phyloP scores from a whole-genome alignment of 2,888 invertebrate species.

The Uropetala carovei region DNA sequence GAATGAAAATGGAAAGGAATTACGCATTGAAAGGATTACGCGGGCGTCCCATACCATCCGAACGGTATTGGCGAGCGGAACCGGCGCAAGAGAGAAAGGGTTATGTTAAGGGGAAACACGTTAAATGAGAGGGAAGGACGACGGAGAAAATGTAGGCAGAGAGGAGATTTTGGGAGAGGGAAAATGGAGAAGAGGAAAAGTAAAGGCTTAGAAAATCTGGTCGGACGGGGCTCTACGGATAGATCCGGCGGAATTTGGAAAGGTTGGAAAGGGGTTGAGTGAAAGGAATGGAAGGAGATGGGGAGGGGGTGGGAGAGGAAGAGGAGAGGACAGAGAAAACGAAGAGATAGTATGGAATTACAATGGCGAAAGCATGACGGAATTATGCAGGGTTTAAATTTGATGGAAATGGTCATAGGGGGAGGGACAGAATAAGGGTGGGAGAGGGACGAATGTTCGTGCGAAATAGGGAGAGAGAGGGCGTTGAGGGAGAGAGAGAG shows the following conservation, averaged over 20 bases:
- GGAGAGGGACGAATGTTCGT: neutral
- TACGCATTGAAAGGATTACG: neutral
- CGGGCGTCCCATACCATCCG: neutral
- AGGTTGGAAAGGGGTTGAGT: too few relatives aligned
- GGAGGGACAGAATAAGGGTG: neutral
- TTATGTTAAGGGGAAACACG: neutral
- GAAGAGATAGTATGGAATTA: neutral
- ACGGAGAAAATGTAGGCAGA: neutral
- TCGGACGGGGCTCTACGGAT: neutral
- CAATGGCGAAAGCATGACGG: constrained; percentile 14
- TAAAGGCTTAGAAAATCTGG: neutral
- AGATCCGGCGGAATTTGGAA: neutral
- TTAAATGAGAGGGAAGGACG: neutral
- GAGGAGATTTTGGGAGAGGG: neutral
- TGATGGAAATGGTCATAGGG: neutral
- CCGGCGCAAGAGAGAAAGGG: neutral
- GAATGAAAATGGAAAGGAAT: neutral
- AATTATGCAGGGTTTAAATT: constrained; percentile 30
- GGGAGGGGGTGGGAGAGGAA: neutral
- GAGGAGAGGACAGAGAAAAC: neutral
- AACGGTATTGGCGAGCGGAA: neutral
- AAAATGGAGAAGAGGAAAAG: neutral
- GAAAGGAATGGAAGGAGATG: neutral
- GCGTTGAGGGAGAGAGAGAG: neutral
- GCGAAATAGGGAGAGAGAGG: neutral